Percentiles rank a stretch among this genome's conserved stretches.
Evolutionary conservation across 2,888 invertebrate genomes (phyloP).

Genomic region (Scrobipalpa atriplicella): DNA sequence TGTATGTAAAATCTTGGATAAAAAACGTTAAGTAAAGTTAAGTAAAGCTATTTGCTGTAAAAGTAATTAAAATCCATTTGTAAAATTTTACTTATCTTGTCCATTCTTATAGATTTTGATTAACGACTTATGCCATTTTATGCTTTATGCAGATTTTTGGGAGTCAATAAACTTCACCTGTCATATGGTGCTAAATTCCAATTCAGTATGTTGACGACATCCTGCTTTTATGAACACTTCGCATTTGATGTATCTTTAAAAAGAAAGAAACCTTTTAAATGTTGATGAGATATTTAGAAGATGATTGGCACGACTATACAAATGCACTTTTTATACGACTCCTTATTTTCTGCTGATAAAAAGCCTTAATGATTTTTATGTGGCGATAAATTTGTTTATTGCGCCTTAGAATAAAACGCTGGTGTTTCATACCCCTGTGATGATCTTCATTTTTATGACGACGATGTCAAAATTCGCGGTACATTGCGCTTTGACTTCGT

Average conservation of each 20-base stretch:
- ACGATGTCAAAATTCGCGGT: not conserved
- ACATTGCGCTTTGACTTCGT: not conserved
- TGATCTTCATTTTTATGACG: not conserved
- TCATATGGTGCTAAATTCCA: slow-evolving; percentile 38
- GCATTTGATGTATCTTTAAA: slow-evolving; percentile 47
- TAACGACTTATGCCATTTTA: no score
- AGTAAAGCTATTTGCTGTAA: no score
- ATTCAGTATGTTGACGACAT: slow-evolving; percentile 49
- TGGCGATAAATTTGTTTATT: slow-evolving; percentile 23
- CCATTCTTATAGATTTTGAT: slow-evolving; percentile 45
- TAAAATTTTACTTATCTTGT: slow-evolving; percentile 43
- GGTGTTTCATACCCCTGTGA: slow-evolving; percentile 5
- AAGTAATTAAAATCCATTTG: no score
- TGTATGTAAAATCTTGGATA: no score
- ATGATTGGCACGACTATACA: slow-evolving; percentile 49
- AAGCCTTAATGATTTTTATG: slow-evolving; percentile 14
- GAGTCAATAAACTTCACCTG: slow-evolving; percentile 44
- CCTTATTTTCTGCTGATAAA: slow-evolving; percentile 22
- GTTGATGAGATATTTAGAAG: slow-evolving; percentile 55
- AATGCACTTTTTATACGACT: slow-evolving; percentile 44
- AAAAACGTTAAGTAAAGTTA: no score
- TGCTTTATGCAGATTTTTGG: slow-evolving; percentile 54
- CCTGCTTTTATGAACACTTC: slow-evolving; percentile 56
- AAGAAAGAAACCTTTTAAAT: slow-evolving; percentile 45
- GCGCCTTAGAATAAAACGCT: slow-evolving; percentile 19